Evolutionary conservation across 1,140 invertebrate genomes (phyloP), one percentile per base, ranked within the genome.

Genomic region (Melipona quadrifasciata): DNA sequence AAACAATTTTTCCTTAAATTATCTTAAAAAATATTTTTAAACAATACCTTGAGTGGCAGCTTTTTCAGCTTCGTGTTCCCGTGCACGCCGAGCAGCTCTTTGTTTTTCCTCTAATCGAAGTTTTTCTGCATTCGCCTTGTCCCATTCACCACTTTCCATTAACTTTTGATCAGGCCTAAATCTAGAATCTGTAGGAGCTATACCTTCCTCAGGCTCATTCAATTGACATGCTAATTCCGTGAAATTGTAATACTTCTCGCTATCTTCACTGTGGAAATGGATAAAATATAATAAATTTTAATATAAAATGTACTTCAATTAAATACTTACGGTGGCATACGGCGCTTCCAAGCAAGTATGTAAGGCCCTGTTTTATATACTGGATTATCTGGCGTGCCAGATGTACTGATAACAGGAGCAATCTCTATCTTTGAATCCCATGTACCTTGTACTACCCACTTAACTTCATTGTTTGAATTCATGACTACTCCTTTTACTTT

Each of bases 341-440:
- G 96, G 83, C 98, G 96, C 92, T 97, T 97, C 99, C 99, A 99
- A 72, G 98, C 96, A 16, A 97, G 91, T 87, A 96, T 96, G 88
- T 98, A 97, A 53, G 97, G 96, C 61, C 98, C 98, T 16, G 99
- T 99, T 95, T 99, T 98, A 93, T 99, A 98, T 1, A 98, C 96
- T 47, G 98, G 97, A 95, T 98, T 99, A 94, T 98, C 96, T 80
- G 96, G 90, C 91, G 96, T 93, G 67, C 96, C 96, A 80, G 96
- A 96, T 21, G 96, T 96, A 90, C 96, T 97, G 6, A 97, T 96
- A 16, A 99, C 98, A 39, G 98, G 97, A 47, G 99, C 98, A 80
- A 98, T 97, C 95, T 99, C 99, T 86, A 99, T 98, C 93, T 98
- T 97, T 67, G 96, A 95, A 95, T 99, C 99, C 99, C 99, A 99